Evolutionary conservation across 2,797 vertebrate genomes (phyloP).

Genomic region (Thripadectes ignobilis): DNA sequence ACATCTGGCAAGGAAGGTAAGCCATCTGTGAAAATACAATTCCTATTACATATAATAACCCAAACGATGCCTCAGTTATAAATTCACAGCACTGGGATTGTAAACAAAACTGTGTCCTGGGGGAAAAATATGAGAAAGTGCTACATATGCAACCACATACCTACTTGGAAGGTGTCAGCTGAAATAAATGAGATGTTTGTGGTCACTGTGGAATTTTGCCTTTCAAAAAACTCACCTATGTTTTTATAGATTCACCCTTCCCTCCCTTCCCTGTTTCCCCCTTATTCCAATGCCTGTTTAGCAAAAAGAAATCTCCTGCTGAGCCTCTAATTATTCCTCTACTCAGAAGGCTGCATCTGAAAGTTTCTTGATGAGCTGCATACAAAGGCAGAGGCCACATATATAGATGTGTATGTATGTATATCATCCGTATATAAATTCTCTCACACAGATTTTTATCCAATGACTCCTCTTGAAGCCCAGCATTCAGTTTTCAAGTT

Average conservation of each 20-base stretch:
- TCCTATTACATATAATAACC: constrained; percentile 30
- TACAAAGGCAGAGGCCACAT: not conserved
- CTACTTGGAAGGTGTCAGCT: constrained; percentile 4
- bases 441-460: not conserved
- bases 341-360: not conserved
- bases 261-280: not conserved
- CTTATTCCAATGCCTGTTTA: not conserved
- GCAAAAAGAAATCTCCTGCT: not conserved
- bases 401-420: not conserved
- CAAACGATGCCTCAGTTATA: constrained; percentile 35
- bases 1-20: constrained; percentile 44
- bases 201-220: not conserved
- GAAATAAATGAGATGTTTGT: constrained; percentile 10
- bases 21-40: constrained; percentile 49
- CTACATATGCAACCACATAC: constrained; percentile 9
- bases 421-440: not conserved
- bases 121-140: not conserved
- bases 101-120: constrained; percentile 29
- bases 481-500: not conserved
- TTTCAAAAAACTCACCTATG: not conserved
- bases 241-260: not conserved
- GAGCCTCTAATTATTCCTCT: not conserved
- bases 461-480: not conserved
- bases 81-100: constrained; percentile 24
- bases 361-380: not conserved